These are phyloP conservation scores for Elysia crispata DNA, from an alignment of 2,888 invertebrate species.

Conservation along the genomic window DNA sequence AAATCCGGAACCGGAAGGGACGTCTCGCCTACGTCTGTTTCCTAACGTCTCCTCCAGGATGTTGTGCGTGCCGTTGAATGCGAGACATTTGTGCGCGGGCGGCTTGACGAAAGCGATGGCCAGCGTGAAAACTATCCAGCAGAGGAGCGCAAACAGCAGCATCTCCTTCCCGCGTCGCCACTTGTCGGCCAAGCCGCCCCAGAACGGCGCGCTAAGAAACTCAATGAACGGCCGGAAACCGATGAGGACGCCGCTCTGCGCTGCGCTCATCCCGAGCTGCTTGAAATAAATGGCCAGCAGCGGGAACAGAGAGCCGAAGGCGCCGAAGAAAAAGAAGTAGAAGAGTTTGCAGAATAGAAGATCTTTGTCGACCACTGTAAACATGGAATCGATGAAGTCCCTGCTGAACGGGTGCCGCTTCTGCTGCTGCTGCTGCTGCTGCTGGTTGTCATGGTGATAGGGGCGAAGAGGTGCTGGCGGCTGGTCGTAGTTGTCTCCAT, in stretches of 20 bases:
- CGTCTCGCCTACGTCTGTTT: constrained; percentile 42
- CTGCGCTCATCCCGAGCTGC: constrained; percentile 99
- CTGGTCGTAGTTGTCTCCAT: no score
- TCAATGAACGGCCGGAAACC: constrained; percentile 98
- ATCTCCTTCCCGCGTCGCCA: constrained; percentile 82
- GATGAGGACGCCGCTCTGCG: constrained; percentile 90
- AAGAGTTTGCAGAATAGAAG: constrained; percentile 96
- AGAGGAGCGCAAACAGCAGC: constrained; percentile 91
- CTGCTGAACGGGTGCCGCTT: constrained; percentile 51
- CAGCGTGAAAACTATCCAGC: constrained; percentile 98
- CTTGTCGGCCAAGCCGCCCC: constrained; percentile 96
- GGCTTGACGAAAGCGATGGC: constrained; percentile 97
- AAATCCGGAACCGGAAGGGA: neutral
- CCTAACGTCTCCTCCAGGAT: constrained; percentile 57
- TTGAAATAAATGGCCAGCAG: constrained; percentile 99
- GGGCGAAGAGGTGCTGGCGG: no score
- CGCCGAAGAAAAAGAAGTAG: constrained; percentile 99
- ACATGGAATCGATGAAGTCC: constrained; percentile 67
- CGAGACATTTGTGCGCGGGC: constrained; percentile 91
- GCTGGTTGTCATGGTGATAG: constrained; percentile 1
- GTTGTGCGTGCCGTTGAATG: constrained; percentile 82
- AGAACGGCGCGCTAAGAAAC: constrained; percentile 97
- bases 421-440: neutral
- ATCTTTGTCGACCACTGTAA: constrained; percentile 70
- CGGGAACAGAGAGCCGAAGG: constrained; percentile 98